Conservation (phyloP, 1,140 invertebrate genomes). For the Cotesia glomerata region DNA sequence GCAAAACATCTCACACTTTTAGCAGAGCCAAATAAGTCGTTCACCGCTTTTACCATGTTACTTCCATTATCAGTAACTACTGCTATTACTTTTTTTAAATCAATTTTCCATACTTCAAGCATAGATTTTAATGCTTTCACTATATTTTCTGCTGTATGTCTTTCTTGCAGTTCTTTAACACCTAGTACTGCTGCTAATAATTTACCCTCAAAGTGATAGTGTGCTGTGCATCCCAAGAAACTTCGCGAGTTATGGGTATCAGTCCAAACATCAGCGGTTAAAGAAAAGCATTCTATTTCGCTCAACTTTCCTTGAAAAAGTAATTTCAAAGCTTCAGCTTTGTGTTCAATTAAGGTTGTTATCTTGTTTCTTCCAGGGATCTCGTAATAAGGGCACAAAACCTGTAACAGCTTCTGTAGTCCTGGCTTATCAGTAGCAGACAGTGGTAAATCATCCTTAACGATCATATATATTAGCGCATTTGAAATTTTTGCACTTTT, state of each 20-base stretch:
- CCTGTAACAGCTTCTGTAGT: slow-evolving; percentile 50
- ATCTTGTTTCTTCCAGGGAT: slow-evolving; percentile 29
- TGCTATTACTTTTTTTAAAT: not conserved
- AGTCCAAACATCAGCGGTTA: slow-evolving; percentile 48
- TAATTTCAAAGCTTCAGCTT: no score
- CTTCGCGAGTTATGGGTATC: slow-evolving; percentile 39
- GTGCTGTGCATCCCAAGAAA: slow-evolving; percentile 41
- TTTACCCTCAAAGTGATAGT: not conserved
- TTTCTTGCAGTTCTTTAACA: no score
- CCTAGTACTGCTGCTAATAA: no score
- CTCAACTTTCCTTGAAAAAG: slow-evolving; percentile 29
- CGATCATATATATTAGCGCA: slow-evolving; percentile 46
- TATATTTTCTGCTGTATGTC: not conserved
- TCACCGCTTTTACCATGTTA: not conserved
- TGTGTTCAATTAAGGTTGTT: no score
- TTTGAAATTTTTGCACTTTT: slow-evolving; percentile 29
- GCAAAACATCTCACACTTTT: not conserved
- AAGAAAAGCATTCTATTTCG: slow-evolving; percentile 30
- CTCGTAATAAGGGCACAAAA: slow-evolving; percentile 49
- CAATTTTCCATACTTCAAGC: not conserved
- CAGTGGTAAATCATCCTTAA: slow-evolving; percentile 52
- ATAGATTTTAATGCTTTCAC: not conserved
- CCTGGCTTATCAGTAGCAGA: slow-evolving; percentile 53
- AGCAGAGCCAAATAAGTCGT: not conserved
- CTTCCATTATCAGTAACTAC: not conserved